These are phyloP conservation scores for Rhegmatorhina hoffmannsi DNA, from an alignment of 2,113 vertebrate genomes.

Conservation along the genomic window DNA sequence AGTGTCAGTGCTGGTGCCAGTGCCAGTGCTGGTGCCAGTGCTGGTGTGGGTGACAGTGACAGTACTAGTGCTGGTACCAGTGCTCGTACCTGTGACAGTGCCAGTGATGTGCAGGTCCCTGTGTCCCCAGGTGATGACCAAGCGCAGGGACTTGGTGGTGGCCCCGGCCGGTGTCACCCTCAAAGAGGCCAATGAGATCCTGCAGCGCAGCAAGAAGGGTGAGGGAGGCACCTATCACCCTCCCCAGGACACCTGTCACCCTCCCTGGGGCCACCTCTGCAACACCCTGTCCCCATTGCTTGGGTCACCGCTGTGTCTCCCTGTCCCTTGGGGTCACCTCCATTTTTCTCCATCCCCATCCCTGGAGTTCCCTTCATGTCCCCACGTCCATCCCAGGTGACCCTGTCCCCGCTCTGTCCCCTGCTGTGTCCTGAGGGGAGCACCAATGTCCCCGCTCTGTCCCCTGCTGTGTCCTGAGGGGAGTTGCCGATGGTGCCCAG, in stretches of 20 bases:
- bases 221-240: neutral
- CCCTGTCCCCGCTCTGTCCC: no score
- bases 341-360: neutral
- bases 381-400: neutral
- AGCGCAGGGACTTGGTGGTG: neutral
- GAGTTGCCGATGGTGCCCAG: neutral
- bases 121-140: slow-evolving; percentile 14
- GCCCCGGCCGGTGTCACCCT: neutral
- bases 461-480: neutral
- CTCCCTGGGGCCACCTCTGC: neutral
- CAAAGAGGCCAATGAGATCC: slow-evolving; percentile 2
- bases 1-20: neutral
- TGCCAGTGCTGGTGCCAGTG: neutral
- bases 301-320: neutral
- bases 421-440: neutral
- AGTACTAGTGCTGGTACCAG: neutral
- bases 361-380: neutral
- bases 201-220: slow-evolving; percentile 22
- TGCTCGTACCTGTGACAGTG: neutral
- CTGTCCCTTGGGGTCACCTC: neutral
- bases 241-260: neutral
- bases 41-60: neutral
- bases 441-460: no score
- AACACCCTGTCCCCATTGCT: neutral
- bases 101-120: neutral